Percentiles rank a stretch among this genome's conserved stretches.
phyloP scores from a whole-genome alignment of 2,797 vertebrate species.

The Galaxias olidus region DNA sequence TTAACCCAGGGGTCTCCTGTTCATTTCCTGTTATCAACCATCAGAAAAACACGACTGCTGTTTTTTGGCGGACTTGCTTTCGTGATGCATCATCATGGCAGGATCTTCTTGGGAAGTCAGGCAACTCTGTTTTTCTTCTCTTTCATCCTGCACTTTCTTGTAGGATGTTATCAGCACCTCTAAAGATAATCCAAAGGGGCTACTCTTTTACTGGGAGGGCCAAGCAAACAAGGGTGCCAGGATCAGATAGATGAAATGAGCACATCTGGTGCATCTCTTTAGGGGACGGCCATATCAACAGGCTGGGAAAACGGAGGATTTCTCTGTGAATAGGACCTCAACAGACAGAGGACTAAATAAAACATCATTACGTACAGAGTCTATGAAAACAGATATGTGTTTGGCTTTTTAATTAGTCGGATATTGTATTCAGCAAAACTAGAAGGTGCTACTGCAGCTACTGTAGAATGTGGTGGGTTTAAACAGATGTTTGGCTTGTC shows the following conservation, averaged over 20 bases:
- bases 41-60: slow-evolving; percentile 19
- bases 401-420: slow-evolving; percentile 73
- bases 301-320: slow-evolving; percentile 44
- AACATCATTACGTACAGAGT: slow-evolving; percentile 62
- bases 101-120: slow-evolving; percentile 28
- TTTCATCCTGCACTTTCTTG: slow-evolving; percentile 34
- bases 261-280: slow-evolving; percentile 78
- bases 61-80: slow-evolving; percentile 25
- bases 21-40: slow-evolving; percentile 33
- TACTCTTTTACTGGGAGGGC: slow-evolving; percentile 43
- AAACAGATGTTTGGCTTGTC: too few species aligned
- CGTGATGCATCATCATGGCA: slow-evolving; percentile 44
- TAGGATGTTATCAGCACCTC: slow-evolving; percentile 28
- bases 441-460: too few species aligned
- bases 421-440: slow-evolving; percentile 70
- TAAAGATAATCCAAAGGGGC: slow-evolving; percentile 18
- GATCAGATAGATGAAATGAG: slow-evolving; percentile 72
- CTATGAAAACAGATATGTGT: slow-evolving; percentile 77
- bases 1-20: slow-evolving; percentile 41
- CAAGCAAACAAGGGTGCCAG: slow-evolving; percentile 14
- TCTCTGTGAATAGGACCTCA: slow-evolving; percentile 44
- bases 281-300: slow-evolving; percentile 47
- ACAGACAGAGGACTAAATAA: slow-evolving; percentile 35
- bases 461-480: too few species aligned
- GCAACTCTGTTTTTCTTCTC: slow-evolving; percentile 49